Evolutionary conservation across 1,140 invertebrate species (phyloP), one percentile per base, ranked within the genome.

Genomic region (Drosophila erecta): DNA sequence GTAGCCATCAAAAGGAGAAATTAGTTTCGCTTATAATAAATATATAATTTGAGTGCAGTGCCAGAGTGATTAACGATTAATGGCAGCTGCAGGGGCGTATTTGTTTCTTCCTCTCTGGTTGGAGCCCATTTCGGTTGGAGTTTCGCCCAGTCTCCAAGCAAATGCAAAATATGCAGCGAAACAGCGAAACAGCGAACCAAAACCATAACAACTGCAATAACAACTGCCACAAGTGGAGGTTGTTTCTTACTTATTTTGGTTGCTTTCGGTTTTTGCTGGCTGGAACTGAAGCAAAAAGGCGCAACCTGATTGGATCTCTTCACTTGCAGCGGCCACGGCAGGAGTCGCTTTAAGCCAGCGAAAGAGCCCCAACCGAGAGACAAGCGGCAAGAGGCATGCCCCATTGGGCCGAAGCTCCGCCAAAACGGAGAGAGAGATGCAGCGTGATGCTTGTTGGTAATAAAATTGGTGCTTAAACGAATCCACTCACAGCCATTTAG

Each of bases 401-500:
- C 59, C 72, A 75, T 64, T 74, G 70, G 58, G 37, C 61, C 53
- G 38, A 37, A 49, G 24, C 53, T 38, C 38, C 35, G 43, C 15
- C 37, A 38, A 53, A 37, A 37, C 37, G 49, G 33, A 74, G 50
- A 74, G 53, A 75, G 53, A 75, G 84, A 87, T 89, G 79, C 84
- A 87, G 79, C 79, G 84, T 89, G 84, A 87, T 89, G 74, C 79
- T 87, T 91, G 79, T 91, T 84, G 80, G 80, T 85, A 90, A 90
- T 90, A 91, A 90, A 90, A 90, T 90, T 90, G 89, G 89, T 91
- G 89, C 89, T 90, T 90, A 90, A 91, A 90, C 89, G 89, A 90
- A 90, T 84, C 89, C 89, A 90, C 89, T 90, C 89, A 90, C 89
- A 91, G 89, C 89, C 89, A 90, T 90, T 90, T 90, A 90, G 89